phyloP scores from a whole-genome alignment of 2,797 vertebrate genomes.

The Spondyliosoma cantharus region DNA sequence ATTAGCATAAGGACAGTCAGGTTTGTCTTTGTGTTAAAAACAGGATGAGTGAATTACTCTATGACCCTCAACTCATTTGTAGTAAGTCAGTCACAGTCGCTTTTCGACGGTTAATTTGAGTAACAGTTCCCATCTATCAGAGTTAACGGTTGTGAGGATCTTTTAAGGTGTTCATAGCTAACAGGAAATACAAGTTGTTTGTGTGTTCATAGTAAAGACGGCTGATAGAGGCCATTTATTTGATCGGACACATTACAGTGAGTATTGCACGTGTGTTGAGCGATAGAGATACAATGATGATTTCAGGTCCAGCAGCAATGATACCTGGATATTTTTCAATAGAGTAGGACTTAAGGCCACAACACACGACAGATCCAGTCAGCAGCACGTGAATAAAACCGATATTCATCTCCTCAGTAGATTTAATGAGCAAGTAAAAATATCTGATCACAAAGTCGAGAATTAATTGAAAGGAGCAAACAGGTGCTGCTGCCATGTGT shows the following conservation, averaged over 20 bases:
- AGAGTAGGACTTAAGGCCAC: neutral
- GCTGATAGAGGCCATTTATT: neutral
- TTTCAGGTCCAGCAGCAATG: neutral
- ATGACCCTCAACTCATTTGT: neutral
- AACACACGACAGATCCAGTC: neutral
- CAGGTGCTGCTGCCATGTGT: neutral
- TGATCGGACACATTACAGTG: neutral
- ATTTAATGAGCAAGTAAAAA: too few species aligned
- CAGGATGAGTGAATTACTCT: neutral
- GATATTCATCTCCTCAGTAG: neutral
- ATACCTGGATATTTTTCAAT: neutral
- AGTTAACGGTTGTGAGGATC: too few species aligned
- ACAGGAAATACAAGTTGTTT: neutral
- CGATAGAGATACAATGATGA: neutral
- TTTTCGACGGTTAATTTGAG: neutral
- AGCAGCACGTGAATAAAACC: neutral
- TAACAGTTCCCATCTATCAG: too few species aligned
- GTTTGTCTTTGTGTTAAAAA: neutral
- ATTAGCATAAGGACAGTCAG: too few species aligned
- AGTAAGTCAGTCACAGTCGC: neutral
- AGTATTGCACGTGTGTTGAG: neutral
- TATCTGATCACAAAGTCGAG: neutral
- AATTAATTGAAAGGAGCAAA: neutral
- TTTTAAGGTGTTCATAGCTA: too few species aligned
- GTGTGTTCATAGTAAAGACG: neutral